Evolutionary conservation across 2,113 vertebrate genomes (phyloP), one percentile per base, ranked within the genome.

Genomic region (Albula goreensis): DNA sequence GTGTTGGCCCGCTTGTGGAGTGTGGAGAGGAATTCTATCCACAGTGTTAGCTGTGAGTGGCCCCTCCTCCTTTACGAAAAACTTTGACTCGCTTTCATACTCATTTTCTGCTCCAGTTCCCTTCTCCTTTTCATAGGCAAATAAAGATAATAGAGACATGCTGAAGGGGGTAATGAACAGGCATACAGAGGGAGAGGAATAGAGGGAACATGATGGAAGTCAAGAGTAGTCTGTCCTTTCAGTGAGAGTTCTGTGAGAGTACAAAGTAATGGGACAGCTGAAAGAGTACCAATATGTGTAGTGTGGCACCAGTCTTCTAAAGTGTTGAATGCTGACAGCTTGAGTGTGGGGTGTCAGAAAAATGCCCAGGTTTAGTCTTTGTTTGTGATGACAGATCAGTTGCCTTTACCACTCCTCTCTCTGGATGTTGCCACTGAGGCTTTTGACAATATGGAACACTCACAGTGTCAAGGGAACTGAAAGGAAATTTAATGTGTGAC

Each of bases 101-200:
- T 86, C 63, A 83, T 86, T 83, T 86, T 78, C 81, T 78, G 81
- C 85, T 83, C 31, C 22, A 82, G 81, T 82, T 53, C 53, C 25
- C 52, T 4, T 10, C 5, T n/a, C 13, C 12, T 50, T 81, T 81
- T 13, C 79, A 81, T 79, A 79, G 41, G 78, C 78, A 79, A 79
- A 79, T 41, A 77, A 79, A 79, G 19, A 6, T 70, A 79, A 81
- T 50, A 9, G 49, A 51, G 79, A 81, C 49, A 81, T 50, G 13
- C 50, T 31, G 50, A 50, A 50, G 78, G 12, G 48, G 15, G 78
- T 49, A 7, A 80, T 50, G 3, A 19, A 8, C 3, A 60, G 57
- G 12, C 3, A 60, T 13, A 15, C 8, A 48, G 77, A 78, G 77
- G 48, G 77, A n/a, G 63, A n/a, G 63, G 3, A 22, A 70, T 13